phyloP scores from a whole-genome alignment of 2,888 invertebrate species.

The Stenodema calcarata region DNA sequence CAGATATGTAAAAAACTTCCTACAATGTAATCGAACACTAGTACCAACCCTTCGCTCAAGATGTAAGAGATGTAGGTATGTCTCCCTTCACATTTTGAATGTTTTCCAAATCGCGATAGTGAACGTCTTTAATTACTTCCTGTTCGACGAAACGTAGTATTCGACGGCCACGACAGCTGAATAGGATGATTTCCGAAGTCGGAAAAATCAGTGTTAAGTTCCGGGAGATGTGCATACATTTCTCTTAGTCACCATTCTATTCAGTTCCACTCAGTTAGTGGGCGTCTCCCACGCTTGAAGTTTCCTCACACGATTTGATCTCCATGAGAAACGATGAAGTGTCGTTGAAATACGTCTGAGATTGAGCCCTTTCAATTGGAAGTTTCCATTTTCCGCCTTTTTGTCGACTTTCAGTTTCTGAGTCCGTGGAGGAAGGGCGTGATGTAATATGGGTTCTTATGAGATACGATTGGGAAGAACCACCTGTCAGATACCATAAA shows the following conservation, averaged over 20 bases:
- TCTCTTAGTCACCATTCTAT: neutral
- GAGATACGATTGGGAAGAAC: no score
- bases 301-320: slow-evolving; percentile 9
- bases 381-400: slow-evolving; percentile 26
- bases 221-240: neutral
- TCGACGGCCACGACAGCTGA: neutral
- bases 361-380: slow-evolving; percentile 40
- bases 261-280: neutral
- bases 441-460: no score
- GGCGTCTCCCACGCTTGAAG: neutral
- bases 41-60: no score
- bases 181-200: neutral
- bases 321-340: neutral
- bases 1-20: no score
- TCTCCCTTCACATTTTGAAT: no score
- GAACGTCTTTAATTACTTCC: neutral
- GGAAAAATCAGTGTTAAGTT: neutral
- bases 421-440: no score
- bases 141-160: neutral
- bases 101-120: neutral
- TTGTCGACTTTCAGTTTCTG: neutral
- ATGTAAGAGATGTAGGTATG: no score
- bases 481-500: no score
- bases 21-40: no score
- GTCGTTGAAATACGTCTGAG: neutral